Percentiles rank a stretch among this genome's conserved stretches.
These are phyloP conservation scores for Prunella strophiata DNA, from an alignment of 2,797 vertebrate species.

Conservation along the genomic window DNA sequence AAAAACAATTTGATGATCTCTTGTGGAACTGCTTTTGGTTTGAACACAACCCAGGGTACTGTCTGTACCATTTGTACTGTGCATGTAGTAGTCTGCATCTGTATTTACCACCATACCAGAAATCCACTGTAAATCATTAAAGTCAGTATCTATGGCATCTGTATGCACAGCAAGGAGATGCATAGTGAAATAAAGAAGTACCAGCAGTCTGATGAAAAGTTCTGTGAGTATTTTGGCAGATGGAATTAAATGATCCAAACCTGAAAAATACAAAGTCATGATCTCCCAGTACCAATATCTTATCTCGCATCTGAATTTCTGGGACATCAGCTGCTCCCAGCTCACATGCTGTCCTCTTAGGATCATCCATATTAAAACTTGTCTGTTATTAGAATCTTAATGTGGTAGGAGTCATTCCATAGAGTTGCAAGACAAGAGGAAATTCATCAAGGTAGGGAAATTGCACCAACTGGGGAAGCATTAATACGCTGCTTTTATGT, in stretches of 20 bases:
- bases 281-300: not conserved
- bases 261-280: not conserved
- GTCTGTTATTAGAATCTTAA: conserved; percentile 1
- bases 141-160: not conserved
- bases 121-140: not conserved
- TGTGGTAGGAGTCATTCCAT: not conserved
- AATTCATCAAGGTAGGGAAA: not conserved
- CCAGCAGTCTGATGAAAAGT: not conserved
- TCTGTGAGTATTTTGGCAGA: not conserved
- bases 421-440: not conserved
- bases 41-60: not conserved
- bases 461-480: not conserved
- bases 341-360: not conserved
- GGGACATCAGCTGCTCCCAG: not conserved
- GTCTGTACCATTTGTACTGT: not conserved
- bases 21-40: not conserved
- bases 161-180: not conserved
- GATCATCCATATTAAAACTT: not conserved
- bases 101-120: not conserved
- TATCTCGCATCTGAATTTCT: not conserved
- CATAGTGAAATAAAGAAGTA: not conserved
- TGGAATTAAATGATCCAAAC: conserved; percentile 27
- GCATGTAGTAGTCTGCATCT: not conserved
- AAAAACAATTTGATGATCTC: not conserved
- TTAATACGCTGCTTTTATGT: conserved; percentile 24